Conservation (phyloP, 2,888 invertebrate species). For the Andrena bicolor region DNA sequence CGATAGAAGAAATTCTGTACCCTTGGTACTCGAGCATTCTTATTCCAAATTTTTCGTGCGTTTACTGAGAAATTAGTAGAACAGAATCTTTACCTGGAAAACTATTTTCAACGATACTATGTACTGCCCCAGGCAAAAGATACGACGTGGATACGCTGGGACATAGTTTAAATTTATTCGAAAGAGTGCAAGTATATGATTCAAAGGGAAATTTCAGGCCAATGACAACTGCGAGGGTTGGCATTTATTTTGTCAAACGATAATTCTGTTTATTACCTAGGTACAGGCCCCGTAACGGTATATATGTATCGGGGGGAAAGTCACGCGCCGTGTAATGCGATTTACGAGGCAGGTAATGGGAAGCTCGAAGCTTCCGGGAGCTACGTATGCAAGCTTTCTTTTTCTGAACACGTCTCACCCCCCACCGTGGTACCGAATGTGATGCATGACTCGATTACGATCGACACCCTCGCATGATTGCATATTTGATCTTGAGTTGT, state of each 20-base stretch:
- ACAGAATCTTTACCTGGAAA: background rate
- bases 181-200: background rate
- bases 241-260: slow-evolving; percentile 6
- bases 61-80: background rate
- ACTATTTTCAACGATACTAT: slow-evolving; percentile 7
- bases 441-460: slow-evolving; percentile 72
- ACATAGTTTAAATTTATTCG: background rate
- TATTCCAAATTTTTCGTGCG: background rate
- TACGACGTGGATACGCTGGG: background rate
- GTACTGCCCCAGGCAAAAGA: slow-evolving; percentile 54
- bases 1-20: background rate
- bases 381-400: slow-evolving; percentile 80
- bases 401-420: slow-evolving; percentile 74
- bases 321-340: background rate
- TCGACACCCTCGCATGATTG: slow-evolving; percentile 69
- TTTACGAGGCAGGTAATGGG: slow-evolving; percentile 49
- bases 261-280: slow-evolving; percentile 7
- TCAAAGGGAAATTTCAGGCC: background rate
- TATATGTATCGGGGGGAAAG: background rate
- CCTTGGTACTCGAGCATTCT: background rate
- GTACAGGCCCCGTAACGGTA: background rate
- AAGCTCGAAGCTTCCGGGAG: slow-evolving; percentile 5
- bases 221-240: background rate
- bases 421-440: slow-evolving; percentile 54
- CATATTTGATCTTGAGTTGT: slow-evolving; percentile 56